Evolutionary conservation across 2,888 invertebrate genomes (phyloP).

Genomic region (Pantelozetes paolii): DNA sequence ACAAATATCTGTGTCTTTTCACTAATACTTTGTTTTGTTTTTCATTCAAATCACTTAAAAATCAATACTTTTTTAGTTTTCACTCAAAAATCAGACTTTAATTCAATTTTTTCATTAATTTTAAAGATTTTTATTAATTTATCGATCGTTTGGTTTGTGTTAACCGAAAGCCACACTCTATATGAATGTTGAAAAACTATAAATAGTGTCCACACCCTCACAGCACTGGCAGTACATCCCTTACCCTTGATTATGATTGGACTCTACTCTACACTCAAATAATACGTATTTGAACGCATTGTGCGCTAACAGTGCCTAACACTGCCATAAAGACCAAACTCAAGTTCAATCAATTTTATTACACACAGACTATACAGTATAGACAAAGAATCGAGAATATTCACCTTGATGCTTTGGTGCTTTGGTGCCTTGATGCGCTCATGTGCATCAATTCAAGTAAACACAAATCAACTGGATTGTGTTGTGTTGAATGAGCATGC

Average conservation of each 20-base stretch:
- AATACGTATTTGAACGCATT: conserved; percentile 25
- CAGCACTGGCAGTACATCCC: not conserved
- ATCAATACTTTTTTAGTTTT: not conserved
- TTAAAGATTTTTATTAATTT: not conserved
- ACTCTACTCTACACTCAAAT: conserved; percentile 17
- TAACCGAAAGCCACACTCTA: not conserved
- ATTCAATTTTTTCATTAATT: not conserved
- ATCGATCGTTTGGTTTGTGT: not conserved
- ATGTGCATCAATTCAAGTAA: too few relatives aligned
- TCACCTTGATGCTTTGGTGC: too few relatives aligned
- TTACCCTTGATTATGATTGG: conserved; percentile 35
- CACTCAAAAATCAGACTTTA: too few relatives aligned
- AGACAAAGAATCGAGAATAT: too few relatives aligned
- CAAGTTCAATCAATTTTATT: too few relatives aligned
- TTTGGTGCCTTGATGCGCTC: too few relatives aligned
- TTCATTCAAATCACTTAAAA: not conserved
- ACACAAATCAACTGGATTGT: too few relatives aligned
- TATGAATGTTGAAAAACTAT: not conserved
- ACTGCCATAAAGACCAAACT: not conserved
- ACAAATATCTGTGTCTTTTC: not conserved
- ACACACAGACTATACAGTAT: too few relatives aligned
- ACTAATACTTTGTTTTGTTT: not conserved
- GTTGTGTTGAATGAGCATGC: too few relatives aligned
- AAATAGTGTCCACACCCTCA: conserved; percentile 29
- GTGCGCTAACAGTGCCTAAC: too few relatives aligned